Evolutionary conservation across 2,797 vertebrate genomes (phyloP).

Genomic region (Thaleichthys pacificus): DNA sequence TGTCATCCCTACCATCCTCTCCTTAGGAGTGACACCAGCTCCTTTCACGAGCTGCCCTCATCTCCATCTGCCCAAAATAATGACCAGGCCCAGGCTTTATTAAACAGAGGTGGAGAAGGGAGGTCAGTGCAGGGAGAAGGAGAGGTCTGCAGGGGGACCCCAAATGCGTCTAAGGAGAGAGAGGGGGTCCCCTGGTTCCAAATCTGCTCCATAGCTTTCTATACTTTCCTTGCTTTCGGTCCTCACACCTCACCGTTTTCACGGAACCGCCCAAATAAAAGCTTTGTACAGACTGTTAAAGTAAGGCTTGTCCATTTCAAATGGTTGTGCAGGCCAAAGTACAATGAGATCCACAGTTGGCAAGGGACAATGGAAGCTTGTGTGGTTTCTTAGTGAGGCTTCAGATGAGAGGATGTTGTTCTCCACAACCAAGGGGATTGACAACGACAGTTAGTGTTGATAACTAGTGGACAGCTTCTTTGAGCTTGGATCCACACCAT

Average conservation of each 20-base stretch:
- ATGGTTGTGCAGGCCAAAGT: conserved; percentile 47
- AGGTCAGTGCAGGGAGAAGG: conserved; percentile 85
- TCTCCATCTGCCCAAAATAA: conserved; percentile 96
- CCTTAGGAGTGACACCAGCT: conserved; percentile 71
- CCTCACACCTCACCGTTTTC: conserved; percentile 79
- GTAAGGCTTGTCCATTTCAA: conserved; percentile 72
- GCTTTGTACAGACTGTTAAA: conserved; percentile 51
- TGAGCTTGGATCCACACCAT: conserved; percentile 59
- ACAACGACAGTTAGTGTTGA: conserved; percentile 69
- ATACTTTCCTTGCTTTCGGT: conserved; percentile 81
- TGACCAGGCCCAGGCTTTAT: conserved; percentile 90
- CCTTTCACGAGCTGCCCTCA: conserved; percentile 76
- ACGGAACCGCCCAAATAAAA: conserved; percentile 85
- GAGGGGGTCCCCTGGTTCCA: conserved; percentile 55
- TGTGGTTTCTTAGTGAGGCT: conserved; percentile 69
- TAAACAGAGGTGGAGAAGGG: conserved; percentile 88
- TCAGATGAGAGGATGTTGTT: conserved; percentile 66
- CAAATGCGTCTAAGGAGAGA: conserved; percentile 77
- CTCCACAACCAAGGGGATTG: conserved; percentile 62
- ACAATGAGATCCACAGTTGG: conserved; percentile 68
- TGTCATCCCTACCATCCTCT: conserved; percentile 74
- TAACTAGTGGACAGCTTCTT: conserved; percentile 56
- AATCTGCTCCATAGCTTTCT: conserved; percentile 84
- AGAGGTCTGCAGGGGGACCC: conserved; percentile 74
- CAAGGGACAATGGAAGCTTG: conserved; percentile 67